Conservation (phyloP, 2,888 invertebrate species). For the Quadroppia sp. region DNA sequence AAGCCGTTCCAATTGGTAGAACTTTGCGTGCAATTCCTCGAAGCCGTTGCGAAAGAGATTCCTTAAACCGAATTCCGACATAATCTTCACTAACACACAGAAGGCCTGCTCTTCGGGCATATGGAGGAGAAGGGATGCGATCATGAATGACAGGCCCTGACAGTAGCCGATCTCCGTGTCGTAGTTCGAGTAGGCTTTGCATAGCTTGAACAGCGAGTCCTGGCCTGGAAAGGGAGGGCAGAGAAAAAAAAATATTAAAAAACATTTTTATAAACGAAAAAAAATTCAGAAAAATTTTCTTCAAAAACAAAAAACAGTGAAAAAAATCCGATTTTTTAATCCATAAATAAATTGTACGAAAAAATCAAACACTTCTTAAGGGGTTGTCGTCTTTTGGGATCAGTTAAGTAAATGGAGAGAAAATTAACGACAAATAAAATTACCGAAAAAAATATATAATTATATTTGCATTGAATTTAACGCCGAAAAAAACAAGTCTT, state of each 20-base stretch:
- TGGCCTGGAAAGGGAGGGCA: constrained; percentile 67
- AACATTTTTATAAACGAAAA: too few species aligned
- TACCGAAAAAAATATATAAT: too few species aligned
- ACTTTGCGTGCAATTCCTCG: constrained; percentile 85
- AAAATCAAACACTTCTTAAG: too few species aligned
- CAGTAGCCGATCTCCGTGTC: constrained; percentile 98
- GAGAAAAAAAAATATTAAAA: not conserved
- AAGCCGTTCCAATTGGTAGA: constrained; percentile 89
- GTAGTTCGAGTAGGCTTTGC: constrained; percentile 91
- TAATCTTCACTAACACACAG: constrained; percentile 88
- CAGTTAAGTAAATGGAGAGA: too few species aligned
- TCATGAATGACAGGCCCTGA: constrained; percentile 95
- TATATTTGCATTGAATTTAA: too few species aligned
- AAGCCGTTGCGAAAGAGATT: constrained; percentile 96
- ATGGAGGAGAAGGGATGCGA: constrained; percentile 89
- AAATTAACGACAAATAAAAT: too few species aligned
- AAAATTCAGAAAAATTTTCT: too few species aligned
- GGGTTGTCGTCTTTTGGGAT: too few species aligned
- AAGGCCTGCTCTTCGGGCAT: constrained; percentile 99
- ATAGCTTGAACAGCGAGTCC: constrained; percentile 89
- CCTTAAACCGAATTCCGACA: constrained; percentile 92
- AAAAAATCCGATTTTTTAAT: too few species aligned
- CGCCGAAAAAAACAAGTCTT: too few species aligned
- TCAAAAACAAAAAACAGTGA: too few species aligned
- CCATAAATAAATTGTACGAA: too few species aligned